Conservation (phyloP, 2,888 invertebrate species). For the Druceiella hillmani region DNA sequence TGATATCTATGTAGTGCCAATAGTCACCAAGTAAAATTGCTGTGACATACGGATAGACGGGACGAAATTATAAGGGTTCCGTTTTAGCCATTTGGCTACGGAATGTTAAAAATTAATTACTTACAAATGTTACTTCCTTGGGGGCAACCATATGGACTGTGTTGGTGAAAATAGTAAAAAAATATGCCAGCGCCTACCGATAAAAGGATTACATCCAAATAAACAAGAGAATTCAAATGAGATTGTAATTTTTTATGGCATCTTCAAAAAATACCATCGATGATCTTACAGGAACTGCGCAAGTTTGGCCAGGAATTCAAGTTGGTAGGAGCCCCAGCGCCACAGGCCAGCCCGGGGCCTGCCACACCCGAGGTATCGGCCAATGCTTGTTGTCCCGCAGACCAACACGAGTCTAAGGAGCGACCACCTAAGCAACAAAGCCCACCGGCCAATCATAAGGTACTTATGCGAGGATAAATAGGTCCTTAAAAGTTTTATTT, state of each 20-base stretch:
- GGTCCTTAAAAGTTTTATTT: no score
- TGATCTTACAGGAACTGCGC: constrained; percentile 54
- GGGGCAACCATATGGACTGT: no score
- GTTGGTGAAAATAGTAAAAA: no score
- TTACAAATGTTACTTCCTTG: no score
- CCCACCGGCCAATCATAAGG: constrained; percentile 27
- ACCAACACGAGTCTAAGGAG: constrained; percentile 25
- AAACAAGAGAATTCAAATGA: not conserved
- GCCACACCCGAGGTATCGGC: constrained; percentile 44
- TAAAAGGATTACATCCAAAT: not conserved
- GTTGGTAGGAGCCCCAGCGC: constrained; percentile 45
- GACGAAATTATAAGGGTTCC: no score
- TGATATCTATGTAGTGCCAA: no score
- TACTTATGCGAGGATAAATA: no score
- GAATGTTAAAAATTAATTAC: no score
- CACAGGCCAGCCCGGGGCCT: constrained; percentile 29
- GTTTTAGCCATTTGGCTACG: no score
- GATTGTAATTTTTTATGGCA: not conserved
- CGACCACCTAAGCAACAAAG: constrained; percentile 27
- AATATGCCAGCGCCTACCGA: not conserved
- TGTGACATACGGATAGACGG: no score
- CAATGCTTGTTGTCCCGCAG: constrained; percentile 35
- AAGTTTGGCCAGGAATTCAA: constrained; percentile 80
- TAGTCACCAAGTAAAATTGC: no score
- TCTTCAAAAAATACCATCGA: not conserved